phyloP scores from a whole-genome alignment of 2,113 vertebrate genomes.

The Heterochromis multidens region DNA sequence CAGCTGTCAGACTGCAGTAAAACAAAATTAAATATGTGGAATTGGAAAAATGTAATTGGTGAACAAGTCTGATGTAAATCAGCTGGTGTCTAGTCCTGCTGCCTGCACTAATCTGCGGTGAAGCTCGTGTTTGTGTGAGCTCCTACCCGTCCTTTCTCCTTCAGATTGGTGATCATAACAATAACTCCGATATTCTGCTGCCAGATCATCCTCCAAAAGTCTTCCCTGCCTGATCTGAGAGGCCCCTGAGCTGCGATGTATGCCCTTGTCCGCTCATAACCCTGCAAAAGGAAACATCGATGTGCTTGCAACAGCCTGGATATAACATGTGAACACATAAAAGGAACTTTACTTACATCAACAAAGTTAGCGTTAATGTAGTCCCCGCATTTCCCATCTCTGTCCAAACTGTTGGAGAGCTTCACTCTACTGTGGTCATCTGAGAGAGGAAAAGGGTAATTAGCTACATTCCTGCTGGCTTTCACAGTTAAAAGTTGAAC shows the following conservation, averaged over 20 bases:
- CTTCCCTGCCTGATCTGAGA: constrained; percentile 87
- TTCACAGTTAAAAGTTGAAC: not conserved
- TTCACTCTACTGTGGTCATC: constrained; percentile 97
- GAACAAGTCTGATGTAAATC: not conserved
- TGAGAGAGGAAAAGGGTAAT: constrained; percentile 55
- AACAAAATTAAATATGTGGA: not conserved
- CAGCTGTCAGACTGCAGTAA: not conserved
- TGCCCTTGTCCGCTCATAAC: constrained; percentile 90
- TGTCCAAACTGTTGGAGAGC: constrained; percentile 85
- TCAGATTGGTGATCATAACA: constrained; percentile 97
- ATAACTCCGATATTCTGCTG: constrained; percentile 95
- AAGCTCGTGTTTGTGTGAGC: not conserved
- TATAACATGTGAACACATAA: not conserved
- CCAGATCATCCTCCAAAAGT: constrained; percentile 99
- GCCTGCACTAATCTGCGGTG: not conserved
- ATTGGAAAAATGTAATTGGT: too few relatives aligned
- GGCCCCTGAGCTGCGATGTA: constrained; percentile 97
- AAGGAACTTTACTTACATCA: constrained; percentile 82
- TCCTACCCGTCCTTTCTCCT: constrained; percentile 95
- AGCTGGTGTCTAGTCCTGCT: not conserved
- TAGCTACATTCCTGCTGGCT: not conserved
- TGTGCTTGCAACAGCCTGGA: not conserved
- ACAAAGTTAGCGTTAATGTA: constrained; percentile 98
- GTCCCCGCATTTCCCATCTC: constrained; percentile 87
- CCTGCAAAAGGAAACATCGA: constrained; percentile 68